phyloP scores from a whole-genome alignment of 1,140 invertebrate genomes.

The Trachelipus rathkii region DNA sequence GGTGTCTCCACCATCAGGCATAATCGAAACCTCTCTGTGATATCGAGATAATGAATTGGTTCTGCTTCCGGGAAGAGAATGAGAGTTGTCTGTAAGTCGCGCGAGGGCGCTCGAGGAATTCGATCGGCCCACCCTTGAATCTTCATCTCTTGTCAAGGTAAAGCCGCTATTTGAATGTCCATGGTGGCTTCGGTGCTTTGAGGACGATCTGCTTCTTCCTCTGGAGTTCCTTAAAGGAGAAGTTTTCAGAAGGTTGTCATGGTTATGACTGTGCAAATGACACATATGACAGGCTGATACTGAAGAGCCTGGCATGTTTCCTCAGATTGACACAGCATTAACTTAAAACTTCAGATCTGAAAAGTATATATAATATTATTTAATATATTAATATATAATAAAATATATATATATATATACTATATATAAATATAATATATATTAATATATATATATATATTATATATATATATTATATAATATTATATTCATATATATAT shows the following conservation, averaged over 20 bases:
- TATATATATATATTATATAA: slow-evolving; percentile 10
- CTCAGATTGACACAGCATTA: not conserved
- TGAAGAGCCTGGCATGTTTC: not conserved
- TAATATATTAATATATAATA: too few relatives aligned
- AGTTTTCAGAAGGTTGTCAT: slow-evolving; percentile 13
- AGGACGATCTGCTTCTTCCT: slow-evolving; percentile 12
- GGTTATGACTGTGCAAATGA: slow-evolving; percentile 28
- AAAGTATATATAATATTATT: too few relatives aligned
- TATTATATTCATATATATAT: not conserved
- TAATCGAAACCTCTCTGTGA: slow-evolving; percentile 21
- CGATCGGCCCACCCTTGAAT: not conserved
- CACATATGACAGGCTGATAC: slow-evolving; percentile 23
- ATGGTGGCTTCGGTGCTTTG: slow-evolving; percentile 17
- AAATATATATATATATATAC: slow-evolving; percentile 7
- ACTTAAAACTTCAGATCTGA: too few relatives aligned
- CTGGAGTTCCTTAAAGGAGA: slow-evolving; percentile 21
- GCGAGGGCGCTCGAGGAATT: slow-evolving; percentile 21
- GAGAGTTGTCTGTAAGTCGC: slow-evolving; percentile 23
- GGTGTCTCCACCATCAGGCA: slow-evolving; percentile 25
- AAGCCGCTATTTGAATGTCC: slow-evolving; percentile 20
- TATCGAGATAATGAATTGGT: slow-evolving; percentile 24
- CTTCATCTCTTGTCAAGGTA: slow-evolving; percentile 11
- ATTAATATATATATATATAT: not conserved
- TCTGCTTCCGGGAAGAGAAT: slow-evolving; percentile 29
- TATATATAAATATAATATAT: slow-evolving; percentile 1